Base-by-base conservation (phyloP, 2,113 vertebrate genomes). In the Neodontobutis hainanensis region DNA sequence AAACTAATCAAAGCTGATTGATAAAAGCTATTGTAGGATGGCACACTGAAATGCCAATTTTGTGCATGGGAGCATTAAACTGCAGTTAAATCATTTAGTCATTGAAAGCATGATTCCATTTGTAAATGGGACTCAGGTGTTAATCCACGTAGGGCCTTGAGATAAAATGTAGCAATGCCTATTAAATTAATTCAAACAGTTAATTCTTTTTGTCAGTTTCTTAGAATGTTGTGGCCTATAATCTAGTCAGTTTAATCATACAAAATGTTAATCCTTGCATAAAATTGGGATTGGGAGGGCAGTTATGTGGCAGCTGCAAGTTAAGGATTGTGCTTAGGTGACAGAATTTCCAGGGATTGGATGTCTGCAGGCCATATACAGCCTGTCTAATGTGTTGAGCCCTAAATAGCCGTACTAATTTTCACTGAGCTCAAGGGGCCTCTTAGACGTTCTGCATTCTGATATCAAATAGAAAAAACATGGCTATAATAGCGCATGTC, bases 331-430 rank as follows among this genome's bases (percentile, higher is more conserved):
- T 87, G 88, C 89, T 90, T 82, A 75, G 75, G 82, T 55, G 52
- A 81, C 90, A 88, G 15, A 51, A 93, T 93, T 93, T 89, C 87
- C 45, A n/a, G 43, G 89, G 90, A 84, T 91, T 91, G 87, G 48
- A 77, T 93, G 88, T 91, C 91, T 62, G 65, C 83, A 50, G 69
- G 67, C 91, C 91, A 81, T 91, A 84, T 91, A 89, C 72, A 92
- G 90, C 5, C 5, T 45, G 35, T 56, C 35, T 83, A 83, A 90
- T 68, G 82, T 76, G 80, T 72, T 75, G 87, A 88, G 89, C 82
- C 89, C 62, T 81, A 91, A 92, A 92, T 90, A 88, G 87, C 82
- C 10, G 8, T 9, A 46, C 51, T 73, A 15, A 85, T 89, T 78
- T 85, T 71, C 76, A 80, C 65, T 74, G 38, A 43, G 70, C 51